Base-by-base conservation (phyloP, 2,888 invertebrate genomes). In the Acleris emargana region DNA sequence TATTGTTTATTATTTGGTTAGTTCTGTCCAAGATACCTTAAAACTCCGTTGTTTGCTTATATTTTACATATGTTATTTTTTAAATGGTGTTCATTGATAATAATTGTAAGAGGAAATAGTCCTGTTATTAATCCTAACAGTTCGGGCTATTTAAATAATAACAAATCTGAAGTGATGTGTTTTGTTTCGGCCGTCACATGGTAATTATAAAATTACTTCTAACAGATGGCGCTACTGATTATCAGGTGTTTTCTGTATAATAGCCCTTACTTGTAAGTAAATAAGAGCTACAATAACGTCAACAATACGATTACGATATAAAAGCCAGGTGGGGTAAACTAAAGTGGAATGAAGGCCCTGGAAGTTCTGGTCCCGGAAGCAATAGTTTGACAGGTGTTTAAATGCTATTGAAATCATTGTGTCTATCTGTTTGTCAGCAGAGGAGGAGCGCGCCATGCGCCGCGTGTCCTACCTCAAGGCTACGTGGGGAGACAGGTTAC, bases 381-480 rank as follows among this genome's bases (percentile, higher is more conserved):
- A n/a, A 43, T 43, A 4, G 16, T 43, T 43, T 6, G 3, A 16
- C 6, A n/a, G 16, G 1, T 17, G 45, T 45, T 6, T 45, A 5
- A 53, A 20, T 54, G n/a, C 38, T 2, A 20, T 42, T 32, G 38
- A 3, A 42, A 32, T 54, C n/a, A 20, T 38, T 16, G 20, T 45
- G 57, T 57, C 0, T 45, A 81, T 68, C 79, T 83, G 74, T 76
- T 89, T 83, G 69, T 71, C 84, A 94, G 95, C 93, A 86, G 97
- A 97, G 82, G 98, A 98, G 82, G 97, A 97, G 79, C 95, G 97
- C 71, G 95, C 96, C 25, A 97, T 96, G 89, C 94, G 98, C 74
- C 94, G 98, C 75, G 97, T 97, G 73, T 98, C 98, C n/a, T 99
- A 99, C 90, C 93, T 98, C 73, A 97, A 97, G 90, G 98, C 98